These are phyloP conservation scores for Nephila pilipes DNA, from an alignment of 1,140 invertebrate species.

Conservation along the genomic window DNA sequence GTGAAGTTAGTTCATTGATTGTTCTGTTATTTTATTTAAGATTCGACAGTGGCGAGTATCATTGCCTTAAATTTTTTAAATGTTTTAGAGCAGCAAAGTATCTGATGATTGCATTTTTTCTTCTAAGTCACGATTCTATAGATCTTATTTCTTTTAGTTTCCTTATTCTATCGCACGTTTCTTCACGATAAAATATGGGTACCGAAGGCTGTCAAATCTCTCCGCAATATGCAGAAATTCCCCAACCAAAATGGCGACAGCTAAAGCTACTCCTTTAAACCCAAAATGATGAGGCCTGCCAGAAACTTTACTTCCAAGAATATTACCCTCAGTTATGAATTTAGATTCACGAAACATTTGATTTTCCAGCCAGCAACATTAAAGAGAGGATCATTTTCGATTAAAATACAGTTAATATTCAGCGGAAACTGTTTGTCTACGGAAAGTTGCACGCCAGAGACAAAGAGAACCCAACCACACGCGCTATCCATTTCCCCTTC, in stretches of 20 bases:
- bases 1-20: too few relatives aligned
- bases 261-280: slow-evolving; percentile 37
- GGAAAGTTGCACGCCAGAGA: slow-evolving; percentile 51
- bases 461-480: neutral
- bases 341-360: slow-evolving; percentile 76
- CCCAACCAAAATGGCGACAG: slow-evolving; percentile 61
- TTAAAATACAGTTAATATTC: slow-evolving; percentile 77
- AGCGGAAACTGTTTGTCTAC: slow-evolving; percentile 72
- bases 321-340: slow-evolving; percentile 73
- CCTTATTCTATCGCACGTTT: too few relatives aligned
- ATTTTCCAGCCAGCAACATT: slow-evolving; percentile 68
- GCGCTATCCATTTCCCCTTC: slow-evolving; percentile 60
- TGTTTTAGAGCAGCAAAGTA: too few relatives aligned
- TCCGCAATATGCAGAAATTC: neutral
- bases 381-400: slow-evolving; percentile 75
- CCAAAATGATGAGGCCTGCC: slow-evolving; percentile 58
- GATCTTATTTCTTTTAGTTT: too few relatives aligned
- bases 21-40: too few relatives aligned
- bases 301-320: slow-evolving; percentile 74
- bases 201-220: neutral
- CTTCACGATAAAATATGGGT: too few relatives aligned
- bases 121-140: too few relatives aligned
- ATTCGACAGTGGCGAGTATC: too few relatives aligned
- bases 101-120: too few relatives aligned
- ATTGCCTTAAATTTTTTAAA: too few relatives aligned